Evolutionary conservation across 2,113 vertebrate species (phyloP), one percentile per base, ranked within the genome.

Genomic region (Anhinga anhinga): DNA sequence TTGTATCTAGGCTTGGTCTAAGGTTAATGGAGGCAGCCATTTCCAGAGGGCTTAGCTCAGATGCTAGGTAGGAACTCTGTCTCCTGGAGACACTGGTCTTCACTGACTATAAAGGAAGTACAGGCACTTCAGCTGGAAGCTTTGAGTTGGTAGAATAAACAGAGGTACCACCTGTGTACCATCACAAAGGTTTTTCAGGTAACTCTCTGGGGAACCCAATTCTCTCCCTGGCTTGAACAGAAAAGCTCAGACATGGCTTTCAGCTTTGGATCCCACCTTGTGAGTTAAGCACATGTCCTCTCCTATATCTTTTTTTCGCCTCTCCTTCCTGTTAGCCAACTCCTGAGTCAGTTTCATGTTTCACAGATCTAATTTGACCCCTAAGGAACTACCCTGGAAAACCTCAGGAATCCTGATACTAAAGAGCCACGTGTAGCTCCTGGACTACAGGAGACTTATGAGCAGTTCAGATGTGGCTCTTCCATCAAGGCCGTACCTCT

Each of bases 391-490:
- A 71, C 32, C 15, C 47, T 63, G 29, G 70, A 76, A 78, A 86
- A 79, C 29, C 22, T 74, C 50, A 74, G 27, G n/a, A 87, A 53
- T 16, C 1, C 21, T 66, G 21, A 62, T 18, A 70, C 11, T 44
- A 23, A 67, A 15, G 0, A 85, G 19, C 5, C 36, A 74, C 1
- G 0, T 20, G 19, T 22, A 81, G 5, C 10, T 63, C n/a, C 26
- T 55, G 3, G 3, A 59, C 36, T 55, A 50, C 47, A 76, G 26
- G 15, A 85, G 29, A 63, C 10, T 67, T 63, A 17, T 0, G 8
- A 82, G 62, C 36, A 62, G 34, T 61, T 82, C 49, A 76, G 30
- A 47, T 56, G 40, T 20, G 15, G 32, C 4, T 52, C 27, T 29
- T 44, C n/a, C 18, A 72, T 27, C 34, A 69, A 76, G 92, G 36